Evolutionary conservation across 2,113 vertebrate species (phyloP), one percentile per base, ranked within the genome.

Genomic region (Notiomystis cincta): DNA sequence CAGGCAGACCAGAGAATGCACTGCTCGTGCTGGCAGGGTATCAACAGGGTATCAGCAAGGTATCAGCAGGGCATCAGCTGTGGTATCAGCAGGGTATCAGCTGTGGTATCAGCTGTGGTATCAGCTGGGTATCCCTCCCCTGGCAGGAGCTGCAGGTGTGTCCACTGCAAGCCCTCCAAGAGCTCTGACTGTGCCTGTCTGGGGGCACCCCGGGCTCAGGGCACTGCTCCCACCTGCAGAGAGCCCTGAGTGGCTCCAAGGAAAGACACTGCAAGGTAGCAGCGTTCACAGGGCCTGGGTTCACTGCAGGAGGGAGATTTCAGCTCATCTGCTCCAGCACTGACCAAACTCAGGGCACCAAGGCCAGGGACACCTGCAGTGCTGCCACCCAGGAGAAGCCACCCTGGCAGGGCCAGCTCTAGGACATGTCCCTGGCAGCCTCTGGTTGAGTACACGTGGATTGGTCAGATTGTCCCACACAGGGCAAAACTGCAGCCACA

Each of bases 211-310:
- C 51, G 31, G 15, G 40, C 60, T 75, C 45, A 31, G 50, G 40
- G 19, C 37, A 42, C 23, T 8, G 50, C 22, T 79, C 66, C 37
- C 30, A 28, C 14, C 51, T 66, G 76, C 65, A 62, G 28, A 78
- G 62, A 57, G 62, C n/a, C 35, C 31, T 2, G 5, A 8, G n/a
- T 8, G 15, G 28, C 51, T 81, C n/a, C n/a, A n/a, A n/a, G n/a
- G n/a, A n/a, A n/a, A n/a, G n/a, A n/a, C n/a, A n/a, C n/a, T n/a
- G n/a, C n/a, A n/a, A n/a, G n/a, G 82, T 1, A 33, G 54, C 35
- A 30, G 53, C 2, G 2, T 5, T 20, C 50, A n/a, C 0, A n/a
- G 64, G 11, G 48, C 20, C 42, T 31, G n/a, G 18, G 3, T 30
- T 58, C 25, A 2, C 37, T 6, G 15, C 35, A 58, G 44, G 23